Evolutionary conservation across 2,888 invertebrate genomes (phyloP), one percentile per base, ranked within the genome.

Genomic region (Stictocephala bisonia): DNA sequence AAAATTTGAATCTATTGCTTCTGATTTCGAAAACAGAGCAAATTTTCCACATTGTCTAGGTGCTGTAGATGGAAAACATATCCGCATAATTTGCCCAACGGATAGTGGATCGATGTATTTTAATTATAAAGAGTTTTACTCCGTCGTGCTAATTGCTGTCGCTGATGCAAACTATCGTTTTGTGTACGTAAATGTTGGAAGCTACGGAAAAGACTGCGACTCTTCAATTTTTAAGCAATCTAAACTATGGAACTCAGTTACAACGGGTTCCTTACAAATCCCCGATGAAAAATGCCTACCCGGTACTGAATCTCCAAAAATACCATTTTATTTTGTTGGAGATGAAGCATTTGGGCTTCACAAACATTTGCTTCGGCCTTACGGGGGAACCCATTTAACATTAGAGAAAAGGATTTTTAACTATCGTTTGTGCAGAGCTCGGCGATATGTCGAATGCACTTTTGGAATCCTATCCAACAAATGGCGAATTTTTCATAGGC

Each of bases 401-500:
- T 56, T 69, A 1, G 35, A 75, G 48, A 78, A 80, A 72, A 74
- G 74, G 67, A 71, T 79, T 11, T 80, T 77, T 71, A 80, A 80
- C 56, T 80, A 79, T 70, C 70, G 79, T 15, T 53, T 79, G 27
- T 72, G 58, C 29, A 64, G 77, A 66, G 80, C 78, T 48, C 50
- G 79, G 6, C 66, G 79, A 35, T 77, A 73, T 48, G 69, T 78
- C 9, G 79, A 80, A 64, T 77, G 78, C 50, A 31, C 56, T 9
- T 64, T 64, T 41, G 60, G 60, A 11, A 22, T 22, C 11, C 53
- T 22, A n/a, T 35, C 7, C 6, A 82, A 81, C 76, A 83, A 82
- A 76, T 82, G 81, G 82, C 76, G 80, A 74, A 82, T 82, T 72
- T 80, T 82, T 71, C 81, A 82, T 75, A 72, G 80, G 51, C 79